Percentiles rank a stretch among this genome's conserved stretches.
Conservation (phyloP, 2,113 vertebrate genomes). For the Semicossyphus pulcher region DNA sequence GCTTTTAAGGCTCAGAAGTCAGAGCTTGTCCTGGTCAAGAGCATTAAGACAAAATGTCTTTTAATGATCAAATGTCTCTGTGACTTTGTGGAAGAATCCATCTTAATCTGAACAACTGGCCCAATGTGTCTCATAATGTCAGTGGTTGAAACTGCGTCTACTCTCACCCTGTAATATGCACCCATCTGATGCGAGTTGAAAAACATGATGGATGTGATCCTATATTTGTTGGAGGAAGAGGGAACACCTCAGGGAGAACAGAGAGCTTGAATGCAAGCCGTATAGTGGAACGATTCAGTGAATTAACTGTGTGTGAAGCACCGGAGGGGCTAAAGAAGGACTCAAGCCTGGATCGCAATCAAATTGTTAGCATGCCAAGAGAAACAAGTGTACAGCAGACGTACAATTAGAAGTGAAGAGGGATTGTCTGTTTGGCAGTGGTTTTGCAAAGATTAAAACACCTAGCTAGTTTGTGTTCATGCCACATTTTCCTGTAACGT, state of each 20-base stretch:
- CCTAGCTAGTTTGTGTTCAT: slow-evolving; percentile 7
- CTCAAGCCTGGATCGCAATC: slow-evolving; percentile 43
- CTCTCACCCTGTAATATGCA: slow-evolving; percentile 34
- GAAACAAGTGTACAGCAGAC: slow-evolving; percentile 13
- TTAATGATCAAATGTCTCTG: slow-evolving; percentile 9
- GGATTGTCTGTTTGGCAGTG: not conserved
- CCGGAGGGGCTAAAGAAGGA: slow-evolving; percentile 47
- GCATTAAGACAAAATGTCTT: slow-evolving; percentile 8
- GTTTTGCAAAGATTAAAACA: slow-evolving; percentile 14
- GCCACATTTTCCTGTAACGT: slow-evolving; percentile 10
- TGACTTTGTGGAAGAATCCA: slow-evolving; percentile 3
- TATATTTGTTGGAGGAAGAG: slow-evolving; percentile 36
- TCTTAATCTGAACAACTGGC: slow-evolving; percentile 13
- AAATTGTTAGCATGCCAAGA: slow-evolving; percentile 23
- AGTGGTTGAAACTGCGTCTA: slow-evolving; percentile 11
- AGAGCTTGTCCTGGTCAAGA: slow-evolving; percentile 7
- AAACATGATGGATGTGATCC: slow-evolving; percentile 66
- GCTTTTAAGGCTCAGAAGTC: not conserved
- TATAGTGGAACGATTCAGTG: slow-evolving; percentile 46
- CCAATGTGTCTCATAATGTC: not conserved
- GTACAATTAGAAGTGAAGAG: slow-evolving; percentile 1
- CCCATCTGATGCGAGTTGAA: slow-evolving; percentile 24
- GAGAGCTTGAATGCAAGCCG: slow-evolving; percentile 27
- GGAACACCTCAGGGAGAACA: slow-evolving; percentile 53
- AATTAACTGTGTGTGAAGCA: slow-evolving; percentile 60